phyloP scores from a whole-genome alignment of 2,797 vertebrate genomes.

The Cephalopachus bancanus region DNA sequence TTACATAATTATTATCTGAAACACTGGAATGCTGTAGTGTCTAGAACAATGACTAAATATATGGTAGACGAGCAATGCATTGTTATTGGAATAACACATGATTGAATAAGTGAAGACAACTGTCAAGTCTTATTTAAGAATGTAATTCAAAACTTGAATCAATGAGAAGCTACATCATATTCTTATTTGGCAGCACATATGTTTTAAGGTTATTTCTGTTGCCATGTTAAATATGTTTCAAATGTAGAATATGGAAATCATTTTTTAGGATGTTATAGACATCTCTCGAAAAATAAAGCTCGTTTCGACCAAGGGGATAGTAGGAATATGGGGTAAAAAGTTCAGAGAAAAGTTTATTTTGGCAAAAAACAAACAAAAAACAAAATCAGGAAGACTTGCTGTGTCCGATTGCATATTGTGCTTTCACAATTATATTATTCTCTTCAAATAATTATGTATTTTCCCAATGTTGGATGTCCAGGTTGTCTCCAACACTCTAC shows the following conservation, averaged over 20 bases:
- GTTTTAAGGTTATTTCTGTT: not conserved
- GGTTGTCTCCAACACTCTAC: not conserved
- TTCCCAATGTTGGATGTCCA: not conserved
- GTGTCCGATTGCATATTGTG: not conserved
- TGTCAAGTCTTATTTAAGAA: not conserved
- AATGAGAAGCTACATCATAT: not conserved
- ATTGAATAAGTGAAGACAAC: not conserved
- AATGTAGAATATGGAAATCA: not conserved
- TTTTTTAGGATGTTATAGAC: not conserved
- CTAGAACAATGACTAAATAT: not conserved
- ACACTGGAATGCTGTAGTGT: not conserved
- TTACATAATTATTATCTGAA: not conserved
- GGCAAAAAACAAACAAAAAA: not conserved
- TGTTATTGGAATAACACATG: not conserved
- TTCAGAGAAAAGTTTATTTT: not conserved
- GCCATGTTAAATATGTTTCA: not conserved
- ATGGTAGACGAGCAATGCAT: not conserved
- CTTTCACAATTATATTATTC: not conserved
- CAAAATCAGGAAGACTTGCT: not conserved
- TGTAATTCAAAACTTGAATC: not conserved
- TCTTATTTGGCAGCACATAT: not conserved
- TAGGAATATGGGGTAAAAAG: not conserved
- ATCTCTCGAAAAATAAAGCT: not conserved
- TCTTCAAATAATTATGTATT: not conserved
- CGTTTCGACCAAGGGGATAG: not conserved